Percentiles rank a stretch among this genome's conserved stretches.
Evolutionary conservation across 1,140 invertebrate genomes (phyloP).

Genomic region (Drosophila elegans): DNA sequence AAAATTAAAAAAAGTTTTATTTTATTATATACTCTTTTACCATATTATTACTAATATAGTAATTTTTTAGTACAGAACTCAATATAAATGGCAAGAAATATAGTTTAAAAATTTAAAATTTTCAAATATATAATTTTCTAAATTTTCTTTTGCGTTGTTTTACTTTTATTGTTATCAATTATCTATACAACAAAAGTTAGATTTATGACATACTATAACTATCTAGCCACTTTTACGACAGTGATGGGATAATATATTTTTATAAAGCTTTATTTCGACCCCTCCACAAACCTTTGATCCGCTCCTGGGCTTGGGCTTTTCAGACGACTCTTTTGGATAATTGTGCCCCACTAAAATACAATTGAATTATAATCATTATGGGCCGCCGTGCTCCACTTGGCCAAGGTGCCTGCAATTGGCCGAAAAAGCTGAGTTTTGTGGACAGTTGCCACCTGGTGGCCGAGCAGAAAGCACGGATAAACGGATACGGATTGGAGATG

Average conservation of each 20-base stretch:
- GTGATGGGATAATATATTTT: background rate
- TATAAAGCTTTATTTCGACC: background rate
- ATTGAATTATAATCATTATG: conserved; percentile 67
- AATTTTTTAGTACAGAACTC: too few species aligned
- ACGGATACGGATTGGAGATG: conserved; percentile 27
- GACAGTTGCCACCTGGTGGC: conserved; percentile 52
- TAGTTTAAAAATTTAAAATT: too few species aligned
- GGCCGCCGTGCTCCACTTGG: conserved; percentile 53
- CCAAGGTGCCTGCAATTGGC: conserved; percentile 47
- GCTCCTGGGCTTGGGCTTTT: conserved; percentile 25
- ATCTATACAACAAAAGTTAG: too few species aligned
- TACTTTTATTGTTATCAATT: too few species aligned
- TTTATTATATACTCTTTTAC: too few species aligned
- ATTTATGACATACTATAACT: too few species aligned
- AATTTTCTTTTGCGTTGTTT: too few species aligned
- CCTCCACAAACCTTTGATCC: conserved; percentile 5
- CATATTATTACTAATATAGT: too few species aligned
- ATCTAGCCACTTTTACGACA: too few species aligned
- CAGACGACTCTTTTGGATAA: conserved; percentile 31
- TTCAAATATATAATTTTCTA: too few species aligned
- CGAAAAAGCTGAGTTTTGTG: conserved; percentile 11
- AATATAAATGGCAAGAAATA: too few species aligned
- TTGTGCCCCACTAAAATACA: conserved; percentile 43
- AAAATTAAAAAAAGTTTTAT: too few species aligned
- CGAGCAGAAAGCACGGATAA: conserved; percentile 43